Evolutionary conservation across 2,113 vertebrate species (phyloP), one percentile per base, ranked within the genome.

Genomic region (Brachyhypopomus occidentalis): DNA sequence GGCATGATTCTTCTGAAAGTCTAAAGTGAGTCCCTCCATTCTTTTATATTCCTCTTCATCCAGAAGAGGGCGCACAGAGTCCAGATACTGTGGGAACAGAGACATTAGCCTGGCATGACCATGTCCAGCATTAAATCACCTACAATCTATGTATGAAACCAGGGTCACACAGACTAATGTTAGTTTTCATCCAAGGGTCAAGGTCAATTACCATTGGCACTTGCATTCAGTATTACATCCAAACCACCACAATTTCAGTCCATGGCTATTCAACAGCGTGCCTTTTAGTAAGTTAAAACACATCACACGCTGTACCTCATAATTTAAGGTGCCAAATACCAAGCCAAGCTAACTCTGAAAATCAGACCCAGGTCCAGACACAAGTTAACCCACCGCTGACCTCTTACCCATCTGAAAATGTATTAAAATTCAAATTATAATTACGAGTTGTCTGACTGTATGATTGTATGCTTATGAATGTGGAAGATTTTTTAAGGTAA

Each of bases 11-110:
- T 87, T 84, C 7, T 95, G 91, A 86, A 96, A 96, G 62, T 95
- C 94, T 72, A 92, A 88, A 0, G 94, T 94, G 30, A 96, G 94
- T 1, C 81, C 84, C 0, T 94, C 90, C 95, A 96, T 96, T 74
- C 94, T 92, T 67, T 71, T 78, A 77, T 94, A 95, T 59, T 94
- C 82, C 0, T 86, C 86, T 3, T 95, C 91, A 82, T 93, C 89
- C 94, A 95, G 93, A 0, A 96, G 93, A 0, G 95, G 95, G 27
- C 69, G 90, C 80, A 95, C 95, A 1, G 95, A 96, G 0, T 96
- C 94, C 83, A 96, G 86, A 36, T 95, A 96, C 95, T 96, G 77
- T 7, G 55, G 52, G 12, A 56, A 45, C 64, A 69, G 16, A 0
- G 6, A 12, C 36, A 25, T 55, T 75, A 60, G 17, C 41, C n/a